Conservation (phyloP, 1,140 invertebrate genomes). For the Drosophila varians region DNA sequence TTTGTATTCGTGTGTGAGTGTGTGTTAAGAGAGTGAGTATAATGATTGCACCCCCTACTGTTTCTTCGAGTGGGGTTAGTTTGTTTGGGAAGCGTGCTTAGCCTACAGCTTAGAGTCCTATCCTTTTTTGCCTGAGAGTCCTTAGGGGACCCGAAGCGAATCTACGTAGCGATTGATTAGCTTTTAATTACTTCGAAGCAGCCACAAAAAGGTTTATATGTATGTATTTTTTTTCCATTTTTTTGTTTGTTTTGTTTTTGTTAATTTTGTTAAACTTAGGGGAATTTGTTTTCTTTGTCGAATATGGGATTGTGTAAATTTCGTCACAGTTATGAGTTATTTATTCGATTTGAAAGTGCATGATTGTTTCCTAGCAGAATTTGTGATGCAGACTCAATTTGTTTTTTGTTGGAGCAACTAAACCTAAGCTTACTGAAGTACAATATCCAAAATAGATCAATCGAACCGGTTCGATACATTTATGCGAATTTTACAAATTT, state of each 20-base stretch:
- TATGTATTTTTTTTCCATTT: neutral
- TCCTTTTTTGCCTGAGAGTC: constrained; percentile 20
- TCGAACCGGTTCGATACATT: constrained; percentile 32
- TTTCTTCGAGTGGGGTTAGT: constrained; percentile 7
- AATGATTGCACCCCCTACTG: constrained; percentile 24
- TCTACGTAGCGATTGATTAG: constrained; percentile 63
- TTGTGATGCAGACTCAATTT: constrained; percentile 47
- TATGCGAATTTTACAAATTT: constrained; percentile 57
- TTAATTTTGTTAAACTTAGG: constrained; percentile 45
- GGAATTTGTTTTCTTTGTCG: constrained; percentile 1
- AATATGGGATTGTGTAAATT: constrained; percentile 47
- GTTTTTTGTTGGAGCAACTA: constrained; percentile 41
- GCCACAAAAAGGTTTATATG: constrained; percentile 62
- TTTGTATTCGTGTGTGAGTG: constrained; percentile 68
- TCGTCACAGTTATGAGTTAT: constrained; percentile 75
- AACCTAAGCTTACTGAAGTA: constrained; percentile 73
- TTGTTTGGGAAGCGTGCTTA: constrained; percentile 73
- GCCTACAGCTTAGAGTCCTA: constrained; percentile 54
- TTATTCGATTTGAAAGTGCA: constrained; percentile 34
- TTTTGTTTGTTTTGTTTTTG: constrained; percentile 15
- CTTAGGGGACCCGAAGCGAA: constrained; percentile 52
- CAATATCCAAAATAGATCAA: constrained; percentile 62
- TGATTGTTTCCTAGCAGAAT: constrained; percentile 59
- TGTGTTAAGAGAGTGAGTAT: constrained; percentile 48
- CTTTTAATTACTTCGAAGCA: constrained; percentile 56